These are phyloP conservation scores for Stylophora pistillata DNA, from an alignment of 64 coral and sea anemone species.

Conservation along the genomic window DNA sequence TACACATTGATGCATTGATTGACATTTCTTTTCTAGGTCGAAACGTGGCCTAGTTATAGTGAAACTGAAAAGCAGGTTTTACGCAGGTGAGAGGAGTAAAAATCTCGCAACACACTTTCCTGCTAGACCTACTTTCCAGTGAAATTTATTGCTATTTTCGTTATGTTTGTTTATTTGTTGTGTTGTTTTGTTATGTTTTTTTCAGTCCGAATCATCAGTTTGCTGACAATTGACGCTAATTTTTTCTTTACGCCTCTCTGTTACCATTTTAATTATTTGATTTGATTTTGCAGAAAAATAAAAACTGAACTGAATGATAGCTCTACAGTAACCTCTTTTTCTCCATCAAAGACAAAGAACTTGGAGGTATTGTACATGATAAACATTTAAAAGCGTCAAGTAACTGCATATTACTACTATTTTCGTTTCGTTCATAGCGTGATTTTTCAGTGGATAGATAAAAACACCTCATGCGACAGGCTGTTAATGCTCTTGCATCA, in stretches of 20 bases:
- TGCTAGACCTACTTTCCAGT: not conserved
- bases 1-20: not conserved
- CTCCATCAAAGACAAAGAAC: slow-evolving; percentile 19
- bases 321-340: not conserved
- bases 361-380: slow-evolving; percentile 3
- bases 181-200: too few species aligned
- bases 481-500: too few species aligned
- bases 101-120: not conserved
- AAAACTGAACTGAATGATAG: slow-evolving; percentile 12
- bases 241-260: slow-evolving; percentile 13
- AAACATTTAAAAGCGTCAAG: too few species aligned
- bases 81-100: slow-evolving; percentile 44
- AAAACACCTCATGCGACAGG: too few species aligned
- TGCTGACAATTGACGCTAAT: not conserved
- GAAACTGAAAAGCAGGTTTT: slow-evolving; percentile 77
- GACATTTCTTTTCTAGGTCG: slow-evolving; percentile 55
- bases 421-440: too few species aligned
- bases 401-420: too few species aligned
- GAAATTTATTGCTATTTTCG: too few species aligned
- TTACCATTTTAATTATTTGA: not conserved
- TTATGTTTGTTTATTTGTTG: too few species aligned
- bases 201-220: too few species aligned
- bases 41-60: slow-evolving; percentile 93
- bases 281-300: not conserved
- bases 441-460: too few species aligned